Evolutionary conservation across 2,888 invertebrate genomes (phyloP).

Genomic region (Agrochola litura): DNA sequence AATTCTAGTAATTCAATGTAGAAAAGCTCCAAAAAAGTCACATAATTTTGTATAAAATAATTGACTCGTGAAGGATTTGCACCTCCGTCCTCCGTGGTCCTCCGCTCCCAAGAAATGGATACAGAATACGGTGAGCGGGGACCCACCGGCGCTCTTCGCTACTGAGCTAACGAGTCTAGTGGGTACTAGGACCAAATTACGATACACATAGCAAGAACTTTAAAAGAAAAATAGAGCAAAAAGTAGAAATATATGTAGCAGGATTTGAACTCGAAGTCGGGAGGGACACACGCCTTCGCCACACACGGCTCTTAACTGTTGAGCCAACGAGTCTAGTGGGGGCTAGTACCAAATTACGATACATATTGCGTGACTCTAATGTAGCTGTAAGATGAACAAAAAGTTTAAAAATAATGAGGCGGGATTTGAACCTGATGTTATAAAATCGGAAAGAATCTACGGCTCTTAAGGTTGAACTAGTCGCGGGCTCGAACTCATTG

Average conservation of each 20-base stretch:
- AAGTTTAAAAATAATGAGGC: neutral
- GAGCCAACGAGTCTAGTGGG: neutral
- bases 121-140: conserved; percentile 37
- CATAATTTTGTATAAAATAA: too few species aligned
- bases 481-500: too few species aligned
- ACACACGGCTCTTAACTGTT: neutral
- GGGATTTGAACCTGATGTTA: neutral
- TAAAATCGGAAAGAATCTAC: neutral
- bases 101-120: conserved; percentile 45
- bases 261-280: neutral
- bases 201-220: conserved; percentile 18
- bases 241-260: neutral
- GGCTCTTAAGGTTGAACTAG: too few species aligned
- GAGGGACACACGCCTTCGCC: accelerated
- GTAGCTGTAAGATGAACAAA: neutral
- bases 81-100: conserved; percentile 60
- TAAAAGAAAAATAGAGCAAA: neutral
- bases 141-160: conserved; percentile 63
- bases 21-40: too few species aligned
- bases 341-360: neutral
- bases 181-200: conserved; percentile 25
- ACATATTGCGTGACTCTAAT: neutral
- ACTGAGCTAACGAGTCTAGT: conserved; percentile 68
- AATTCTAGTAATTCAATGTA: neutral
- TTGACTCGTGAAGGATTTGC: conserved; percentile 36